These are phyloP conservation scores for Andrena minutula DNA, from an alignment of 2,888 invertebrate species.

Conservation along the genomic window DNA sequence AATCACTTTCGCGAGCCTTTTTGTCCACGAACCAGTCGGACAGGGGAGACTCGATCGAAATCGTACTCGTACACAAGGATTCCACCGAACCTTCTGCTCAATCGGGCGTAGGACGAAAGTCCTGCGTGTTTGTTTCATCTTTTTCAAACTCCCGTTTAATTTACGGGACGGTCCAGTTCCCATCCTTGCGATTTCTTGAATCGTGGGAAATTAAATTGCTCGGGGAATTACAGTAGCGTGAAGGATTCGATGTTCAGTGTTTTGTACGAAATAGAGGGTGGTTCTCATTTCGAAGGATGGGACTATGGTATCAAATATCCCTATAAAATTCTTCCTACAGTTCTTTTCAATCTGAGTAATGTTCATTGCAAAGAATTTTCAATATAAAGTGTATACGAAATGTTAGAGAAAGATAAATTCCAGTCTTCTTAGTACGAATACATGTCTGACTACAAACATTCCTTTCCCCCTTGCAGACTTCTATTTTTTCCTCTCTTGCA, in stretches of 20 bases:
- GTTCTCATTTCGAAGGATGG: too few species aligned
- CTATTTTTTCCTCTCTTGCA: not conserved
- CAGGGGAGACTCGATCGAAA: constrained; percentile 34
- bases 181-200: not conserved
- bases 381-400: not conserved
- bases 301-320: too few species aligned
- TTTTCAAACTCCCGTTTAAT: not conserved
- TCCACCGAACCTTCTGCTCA: constrained; percentile 4
- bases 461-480: not conserved
- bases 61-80: constrained; percentile 10
- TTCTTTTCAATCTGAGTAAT: too few species aligned
- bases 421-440: not conserved
- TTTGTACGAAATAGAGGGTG: too few species aligned
- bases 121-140: not conserved
- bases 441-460: not conserved
- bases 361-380: not conserved
- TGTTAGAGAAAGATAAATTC: not conserved
- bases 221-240: not conserved
- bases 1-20: constrained; percentile 73
- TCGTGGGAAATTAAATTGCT: not conserved
- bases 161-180: not conserved
- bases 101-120: constrained; percentile 37
- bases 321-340: too few species aligned
- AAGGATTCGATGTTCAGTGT: too few species aligned
- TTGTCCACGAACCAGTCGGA: constrained; percentile 50